Percentiles rank a stretch among this genome's conserved stretches.
These are phyloP conservation scores for Limosa lapponica DNA, from an alignment of 2,797 vertebrate species.

Conservation along the genomic window DNA sequence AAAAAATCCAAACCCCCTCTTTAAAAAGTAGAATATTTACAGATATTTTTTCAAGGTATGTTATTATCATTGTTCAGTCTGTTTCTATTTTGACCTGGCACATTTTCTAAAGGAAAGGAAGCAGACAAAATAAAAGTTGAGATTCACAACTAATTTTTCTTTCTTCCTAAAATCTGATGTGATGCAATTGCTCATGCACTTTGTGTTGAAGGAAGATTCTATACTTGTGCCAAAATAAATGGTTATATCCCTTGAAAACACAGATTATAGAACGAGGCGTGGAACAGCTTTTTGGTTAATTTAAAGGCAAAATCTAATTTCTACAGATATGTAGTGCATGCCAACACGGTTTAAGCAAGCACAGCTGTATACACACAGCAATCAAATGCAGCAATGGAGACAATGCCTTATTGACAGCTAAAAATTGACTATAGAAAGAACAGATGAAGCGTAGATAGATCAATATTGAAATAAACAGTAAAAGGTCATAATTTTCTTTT, in stretches of 20 bases:
- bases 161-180: background rate
- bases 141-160: background rate
- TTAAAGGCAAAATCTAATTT: conserved; percentile 37
- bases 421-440: background rate
- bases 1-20: fast-evolving
- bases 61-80: background rate
- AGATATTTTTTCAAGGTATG: background rate
- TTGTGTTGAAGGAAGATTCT: background rate
- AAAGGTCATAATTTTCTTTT: conserved; percentile 21
- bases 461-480: conserved; percentile 13
- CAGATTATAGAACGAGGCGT: background rate
- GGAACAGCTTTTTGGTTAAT: background rate
- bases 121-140: background rate
- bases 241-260: background rate
- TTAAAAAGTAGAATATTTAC: background rate
- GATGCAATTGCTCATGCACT: background rate
- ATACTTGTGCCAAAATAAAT: background rate
- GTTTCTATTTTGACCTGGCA: background rate
- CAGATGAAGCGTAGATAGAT: background rate
- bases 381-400: background rate
- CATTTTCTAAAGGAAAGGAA: background rate
- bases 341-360: conserved; percentile 5
- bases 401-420: background rate
- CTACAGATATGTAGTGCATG: background rate
- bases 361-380: conserved; percentile 52